Base-by-base conservation (phyloP, 2,113 vertebrate species). In the Tamias sibiricus region DNA sequence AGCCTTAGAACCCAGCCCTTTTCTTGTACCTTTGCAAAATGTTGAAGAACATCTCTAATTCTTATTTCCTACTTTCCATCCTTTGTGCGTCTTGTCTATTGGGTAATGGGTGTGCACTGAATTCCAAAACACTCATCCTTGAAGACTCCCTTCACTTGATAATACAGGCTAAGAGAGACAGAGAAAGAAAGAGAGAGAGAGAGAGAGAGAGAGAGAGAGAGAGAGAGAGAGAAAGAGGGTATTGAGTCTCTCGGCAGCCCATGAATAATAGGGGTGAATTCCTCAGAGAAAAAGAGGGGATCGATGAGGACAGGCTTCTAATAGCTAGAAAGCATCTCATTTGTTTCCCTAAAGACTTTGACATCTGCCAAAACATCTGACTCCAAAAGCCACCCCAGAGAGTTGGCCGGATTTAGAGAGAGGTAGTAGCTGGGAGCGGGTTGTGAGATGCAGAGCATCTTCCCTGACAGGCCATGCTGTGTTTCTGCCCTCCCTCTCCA, bases 321-420 rank as follows among this genome's bases (percentile, higher is more conserved):
- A 42, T 82, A 72, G 93, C 76, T 90, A 96, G 97, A 97, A 97
- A 92, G 97, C 71, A 90, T 26, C 2, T 91, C 95, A 57, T 95
- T 83, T 90, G 47, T 92, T 90, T 95, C 89, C 97, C 94, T 90
- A 91, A 71, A 97, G 97, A 81, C 92, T 90, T 68, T 83, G 95
- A 90, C 97, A 97, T 97, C 95, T 97, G 85, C 97, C 69, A 4
- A 97, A 97, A 98, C 75, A 97, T 92, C 87, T 84, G 94, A 97
- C 91, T 94, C 4, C 95, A 95, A 94, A 97, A 64, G 49, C 40
- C 26, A 59, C 64, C 74, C 80, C 40, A 24, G 90, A 95, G 86
- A 2, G 22, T 94, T 95, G 85, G 37, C 69, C 93, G 81, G 86
- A 91, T 10, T 62, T 0, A 0, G 57, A 13, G 35, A 86, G 79